A percentile compares a stretch with the other conserved stretches of the same genome.
Evolutionary conservation across 2,797 vertebrate genomes (phyloP).

Genomic region (Prionace glauca): DNA sequence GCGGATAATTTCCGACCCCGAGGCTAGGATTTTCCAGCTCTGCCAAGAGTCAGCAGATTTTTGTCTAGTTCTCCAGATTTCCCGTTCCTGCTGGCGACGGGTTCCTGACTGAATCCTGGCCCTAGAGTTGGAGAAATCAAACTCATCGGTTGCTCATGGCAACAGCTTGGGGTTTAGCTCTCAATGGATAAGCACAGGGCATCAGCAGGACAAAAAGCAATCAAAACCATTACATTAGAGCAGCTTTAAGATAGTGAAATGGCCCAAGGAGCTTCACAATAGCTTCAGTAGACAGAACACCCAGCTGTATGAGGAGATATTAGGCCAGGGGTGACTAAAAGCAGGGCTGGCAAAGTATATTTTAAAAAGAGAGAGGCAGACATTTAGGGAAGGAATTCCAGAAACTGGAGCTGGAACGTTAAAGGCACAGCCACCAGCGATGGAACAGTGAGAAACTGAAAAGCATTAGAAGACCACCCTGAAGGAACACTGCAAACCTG

Average conservation of each 20-base stretch:
- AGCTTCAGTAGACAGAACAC: background rate
- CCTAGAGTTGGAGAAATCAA: background rate
- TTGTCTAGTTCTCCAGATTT: too few species aligned
- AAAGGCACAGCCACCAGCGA: background rate
- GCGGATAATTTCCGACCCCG: background rate
- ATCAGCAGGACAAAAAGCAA: background rate
- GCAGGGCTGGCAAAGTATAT: background rate
- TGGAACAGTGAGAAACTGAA: background rate
- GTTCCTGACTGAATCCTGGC: too few species aligned
- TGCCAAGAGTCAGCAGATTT: too few species aligned
- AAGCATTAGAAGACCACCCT: background rate
- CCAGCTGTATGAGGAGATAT: background rate
- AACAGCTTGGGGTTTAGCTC: background rate
- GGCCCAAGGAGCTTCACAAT: background rate
- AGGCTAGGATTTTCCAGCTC: too few species aligned
- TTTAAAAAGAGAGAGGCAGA: background rate
- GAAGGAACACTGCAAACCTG: background rate
- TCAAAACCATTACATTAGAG: background rate
- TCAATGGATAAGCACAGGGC: background rate
- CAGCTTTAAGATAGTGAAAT: background rate
- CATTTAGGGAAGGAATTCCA: background rate
- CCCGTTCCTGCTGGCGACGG: too few species aligned
- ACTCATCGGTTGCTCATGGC: background rate
- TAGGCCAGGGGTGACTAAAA: background rate
- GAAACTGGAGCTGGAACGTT: background rate